These are phyloP conservation scores for Leptosomus discolor DNA, from an alignment of 2,113 vertebrate species.

Conservation along the genomic window DNA sequence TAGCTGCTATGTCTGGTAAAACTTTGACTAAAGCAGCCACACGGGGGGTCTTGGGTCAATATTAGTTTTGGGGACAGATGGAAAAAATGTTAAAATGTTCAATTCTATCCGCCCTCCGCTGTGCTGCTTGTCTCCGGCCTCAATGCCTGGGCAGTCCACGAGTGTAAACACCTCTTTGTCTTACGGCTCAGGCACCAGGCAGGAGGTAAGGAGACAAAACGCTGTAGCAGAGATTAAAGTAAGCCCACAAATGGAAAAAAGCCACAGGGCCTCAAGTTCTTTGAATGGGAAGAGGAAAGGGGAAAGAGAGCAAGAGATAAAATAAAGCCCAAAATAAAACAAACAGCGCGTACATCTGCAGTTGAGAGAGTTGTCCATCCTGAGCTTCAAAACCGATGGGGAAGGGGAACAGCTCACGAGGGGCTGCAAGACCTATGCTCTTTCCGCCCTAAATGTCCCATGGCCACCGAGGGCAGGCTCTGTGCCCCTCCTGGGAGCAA, in stretches of 20 bases:
- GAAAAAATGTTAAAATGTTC: conserved; percentile 78
- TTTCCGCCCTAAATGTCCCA: background rate
- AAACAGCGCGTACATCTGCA: background rate
- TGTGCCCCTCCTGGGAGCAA: background rate
- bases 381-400: background rate
- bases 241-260: background rate
- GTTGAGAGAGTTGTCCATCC: background rate
- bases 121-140: conserved; percentile 78
- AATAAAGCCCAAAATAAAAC: background rate
- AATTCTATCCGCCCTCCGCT: conserved; percentile 73
- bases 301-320: background rate
- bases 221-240: conserved; percentile 69
- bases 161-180: conserved; percentile 87
- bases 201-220: conserved; percentile 74
- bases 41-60: conserved; percentile 80
- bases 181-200: conserved; percentile 73
- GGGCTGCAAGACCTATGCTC: background rate
- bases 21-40: conserved; percentile 76
- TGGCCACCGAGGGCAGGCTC: accelerated
- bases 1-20: conserved; percentile 77
- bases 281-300: background rate
- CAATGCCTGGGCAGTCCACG: conserved; percentile 76
- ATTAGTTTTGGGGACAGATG: conserved; percentile 81
- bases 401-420: background rate
- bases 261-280: background rate